phyloP scores from a whole-genome alignment of 1,140 invertebrate genomes.

The Colletes latitarsis region DNA sequence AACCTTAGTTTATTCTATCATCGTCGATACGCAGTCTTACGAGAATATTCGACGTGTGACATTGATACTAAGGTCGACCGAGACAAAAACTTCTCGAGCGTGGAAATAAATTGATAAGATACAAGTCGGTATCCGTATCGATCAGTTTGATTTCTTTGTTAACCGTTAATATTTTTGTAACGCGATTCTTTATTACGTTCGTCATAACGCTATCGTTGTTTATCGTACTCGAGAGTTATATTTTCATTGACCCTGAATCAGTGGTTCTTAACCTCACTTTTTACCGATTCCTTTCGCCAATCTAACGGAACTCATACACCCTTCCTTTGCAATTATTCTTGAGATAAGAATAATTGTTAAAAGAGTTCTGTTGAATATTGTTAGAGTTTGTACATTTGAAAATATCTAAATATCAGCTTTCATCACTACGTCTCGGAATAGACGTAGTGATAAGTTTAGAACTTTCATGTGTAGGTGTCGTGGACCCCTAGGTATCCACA shows the following conservation, averaged over 20 bases:
- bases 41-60: background rate
- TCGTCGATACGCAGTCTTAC: background rate
- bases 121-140: conserved; percentile 4
- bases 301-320: no score
- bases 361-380: no score
- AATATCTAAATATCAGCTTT: no score
- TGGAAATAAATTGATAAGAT: conserved; percentile 17
- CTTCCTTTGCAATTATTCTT: no score
- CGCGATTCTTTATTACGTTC: conserved; percentile 9
- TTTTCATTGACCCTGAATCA: conserved; percentile 4
- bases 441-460: no score
- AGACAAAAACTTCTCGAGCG: background rate
- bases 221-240: background rate
- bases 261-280: no score
- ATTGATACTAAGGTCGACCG: conserved; percentile 3
- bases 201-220: background rate
- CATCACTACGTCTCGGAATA: no score
- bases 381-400: no score
- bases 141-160: background rate
- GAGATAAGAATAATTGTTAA: no score
- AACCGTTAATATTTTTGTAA: background rate
- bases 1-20: background rate
- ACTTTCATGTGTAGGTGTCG: no score
- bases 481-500: no score
- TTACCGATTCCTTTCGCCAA: no score